Conservation (phyloP, 2,113 vertebrate genomes). For the Tinamus guttatus region DNA sequence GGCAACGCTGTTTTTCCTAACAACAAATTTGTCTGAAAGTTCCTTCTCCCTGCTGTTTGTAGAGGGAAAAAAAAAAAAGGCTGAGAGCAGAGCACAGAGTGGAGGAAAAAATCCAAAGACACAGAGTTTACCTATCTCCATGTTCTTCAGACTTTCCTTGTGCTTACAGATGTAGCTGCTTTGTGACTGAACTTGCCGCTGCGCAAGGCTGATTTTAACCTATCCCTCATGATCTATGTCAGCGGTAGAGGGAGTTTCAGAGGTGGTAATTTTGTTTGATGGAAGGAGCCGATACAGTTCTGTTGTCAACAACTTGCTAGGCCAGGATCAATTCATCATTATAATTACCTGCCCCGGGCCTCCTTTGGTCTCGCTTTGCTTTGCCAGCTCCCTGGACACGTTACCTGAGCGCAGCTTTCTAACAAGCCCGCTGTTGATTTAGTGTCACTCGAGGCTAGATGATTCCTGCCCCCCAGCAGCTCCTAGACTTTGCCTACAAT, state of each 20-base stretch:
- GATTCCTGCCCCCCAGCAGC: slow-evolving; percentile 50
- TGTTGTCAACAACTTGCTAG: background rate
- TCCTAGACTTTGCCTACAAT: slow-evolving; percentile 14
- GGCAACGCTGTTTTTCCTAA: background rate
- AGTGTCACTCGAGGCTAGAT: slow-evolving; percentile 35
- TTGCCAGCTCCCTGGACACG: background rate
- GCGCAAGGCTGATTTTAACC: slow-evolving; percentile 12
- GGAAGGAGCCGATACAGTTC: background rate
- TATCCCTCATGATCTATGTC: background rate
- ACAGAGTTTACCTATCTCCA: background rate
- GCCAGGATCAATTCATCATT: background rate
- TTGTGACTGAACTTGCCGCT: background rate
- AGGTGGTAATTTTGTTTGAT: slow-evolving; percentile 13
- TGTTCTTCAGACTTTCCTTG: fast-evolving
- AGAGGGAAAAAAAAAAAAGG: background rate
- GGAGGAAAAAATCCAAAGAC: background rate
- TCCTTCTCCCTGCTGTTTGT: background rate
- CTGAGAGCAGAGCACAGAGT: background rate
- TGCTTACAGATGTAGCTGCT: background rate
- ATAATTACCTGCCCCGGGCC: slow-evolving; percentile 39
- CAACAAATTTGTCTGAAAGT: background rate
- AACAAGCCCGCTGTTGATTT: slow-evolving; percentile 25
- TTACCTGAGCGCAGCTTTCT: slow-evolving; percentile 49
- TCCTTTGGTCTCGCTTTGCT: slow-evolving; percentile 16
- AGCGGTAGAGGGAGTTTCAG: slow-evolving; percentile 7